Evolutionary conservation across 2,888 invertebrate species (phyloP), one percentile per base, ranked within the genome.

Genomic region (Apamea crenata): DNA sequence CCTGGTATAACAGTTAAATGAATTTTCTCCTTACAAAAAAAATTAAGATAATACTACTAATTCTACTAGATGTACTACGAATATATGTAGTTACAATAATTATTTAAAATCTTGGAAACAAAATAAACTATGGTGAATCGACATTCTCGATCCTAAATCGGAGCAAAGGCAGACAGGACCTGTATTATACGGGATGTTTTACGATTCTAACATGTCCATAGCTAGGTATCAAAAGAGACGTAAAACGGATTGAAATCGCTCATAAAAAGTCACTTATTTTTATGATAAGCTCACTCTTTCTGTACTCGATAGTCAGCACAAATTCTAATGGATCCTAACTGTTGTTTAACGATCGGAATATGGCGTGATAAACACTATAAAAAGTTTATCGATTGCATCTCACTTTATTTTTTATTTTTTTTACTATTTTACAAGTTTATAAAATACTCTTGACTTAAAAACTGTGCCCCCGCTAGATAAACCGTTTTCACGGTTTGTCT

Each of bases 231-330:
- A 82, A 80, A 83, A 63, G 73, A 71, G 79, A 78, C 79, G 65
- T 87, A 80, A 88, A 88, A 56, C 78, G 83, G 78, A 87, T 85
- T 82, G 86, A 87, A 87, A 88, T 83, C 78, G 73, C 59, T 63
- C 76, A 85, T 89, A 88, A 89, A 87, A 88, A 78, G 79, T 80
- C 79, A 80, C 79, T 88, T 89, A 83, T 77, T 87, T 86, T 89
- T 85, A 89, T 85, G 81, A 73, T 78, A 80, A 80, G 72, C 65
- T 78, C 74, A 67, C 71, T 80, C 78, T 59, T 73, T 77, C 74
- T 75, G 73, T 81, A 74, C 75, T 80, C 29, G 56, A 72, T 75
- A 76, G 77, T 87, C 84, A 70, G 85, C 84, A 77, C 36, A 77
- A 85, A 80, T 77, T 74, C 29, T 59, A 50, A 66, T 72, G 40